A percentile compares a stretch with the other conserved stretches of the same genome.
These are phyloP conservation scores for Oryctes rhinoceros DNA, from an alignment of 1,140 invertebrate species.

Conservation along the genomic window DNA sequence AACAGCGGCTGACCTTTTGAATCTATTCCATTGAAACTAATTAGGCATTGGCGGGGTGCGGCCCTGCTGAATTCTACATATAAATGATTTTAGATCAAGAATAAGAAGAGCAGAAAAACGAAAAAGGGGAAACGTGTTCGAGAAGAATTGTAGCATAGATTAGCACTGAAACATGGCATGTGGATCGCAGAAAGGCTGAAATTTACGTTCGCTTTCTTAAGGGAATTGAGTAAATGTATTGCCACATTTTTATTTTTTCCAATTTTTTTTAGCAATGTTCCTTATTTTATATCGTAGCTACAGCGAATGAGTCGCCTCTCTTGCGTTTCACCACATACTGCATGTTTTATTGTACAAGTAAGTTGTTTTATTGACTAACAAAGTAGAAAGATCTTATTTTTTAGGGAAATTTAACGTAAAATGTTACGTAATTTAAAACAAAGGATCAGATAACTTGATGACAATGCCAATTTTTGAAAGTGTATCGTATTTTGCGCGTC, in stretches of 20 bases:
- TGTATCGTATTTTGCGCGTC: no score
- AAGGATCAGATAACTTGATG: no score
- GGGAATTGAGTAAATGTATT: slow-evolving; percentile 2
- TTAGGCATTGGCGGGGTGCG: neutral
- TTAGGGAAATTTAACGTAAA: no score
- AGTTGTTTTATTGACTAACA: neutral
- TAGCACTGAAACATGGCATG: neutral
- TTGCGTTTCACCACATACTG: no score
- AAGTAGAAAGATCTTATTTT: no score
- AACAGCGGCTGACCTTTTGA: neutral
- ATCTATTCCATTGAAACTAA: neutral
- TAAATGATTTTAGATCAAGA: neutral
- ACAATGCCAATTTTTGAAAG: no score
- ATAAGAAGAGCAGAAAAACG: neutral
- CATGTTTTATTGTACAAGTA: neutral
- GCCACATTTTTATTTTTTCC: neutral
- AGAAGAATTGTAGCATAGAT: neutral
- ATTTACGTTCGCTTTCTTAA: neutral
- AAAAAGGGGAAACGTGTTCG: neutral
- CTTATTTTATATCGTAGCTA: neutral
- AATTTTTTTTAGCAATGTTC: neutral
- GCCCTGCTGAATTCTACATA: neutral
- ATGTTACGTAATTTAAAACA: no score
- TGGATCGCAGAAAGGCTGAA: neutral
- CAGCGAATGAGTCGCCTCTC: no score